Conservation (phyloP, 1,140 invertebrate species). For the Nylanderia fulva region DNA sequence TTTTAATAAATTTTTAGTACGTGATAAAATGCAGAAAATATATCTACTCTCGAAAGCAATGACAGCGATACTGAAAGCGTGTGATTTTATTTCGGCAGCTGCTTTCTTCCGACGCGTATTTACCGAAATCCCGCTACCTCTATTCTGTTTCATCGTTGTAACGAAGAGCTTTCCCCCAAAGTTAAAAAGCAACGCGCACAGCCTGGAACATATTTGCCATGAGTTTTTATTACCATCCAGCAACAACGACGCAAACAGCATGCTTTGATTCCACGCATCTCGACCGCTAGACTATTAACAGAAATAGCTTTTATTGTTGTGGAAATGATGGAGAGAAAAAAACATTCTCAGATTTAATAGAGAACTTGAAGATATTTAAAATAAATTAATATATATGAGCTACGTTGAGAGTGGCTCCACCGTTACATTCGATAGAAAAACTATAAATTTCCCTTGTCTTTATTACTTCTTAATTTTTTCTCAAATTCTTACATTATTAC, state of each 20-base stretch:
- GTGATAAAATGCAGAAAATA: neutral
- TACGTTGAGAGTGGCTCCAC: neutral
- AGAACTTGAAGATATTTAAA: neutral
- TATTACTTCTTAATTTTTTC: neutral
- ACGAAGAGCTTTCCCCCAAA: constrained; percentile 40
- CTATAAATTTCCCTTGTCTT: no score
- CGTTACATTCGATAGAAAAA: neutral
- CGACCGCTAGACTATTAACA: neutral
- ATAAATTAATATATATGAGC: no score
- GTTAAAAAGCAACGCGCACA: constrained; percentile 32
- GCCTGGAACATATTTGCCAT: constrained; percentile 43
- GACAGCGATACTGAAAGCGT: constrained; percentile 2
- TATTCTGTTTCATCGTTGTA: constrained; percentile 33
- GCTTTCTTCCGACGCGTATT: constrained; percentile 19
- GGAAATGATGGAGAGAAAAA: constrained; percentile 5
- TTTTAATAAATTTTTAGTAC: neutral
- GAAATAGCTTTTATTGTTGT: constrained; percentile 17
- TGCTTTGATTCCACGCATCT: constrained; percentile 29
- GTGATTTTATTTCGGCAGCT: constrained; percentile 32
- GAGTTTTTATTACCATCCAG: constrained; percentile 44
- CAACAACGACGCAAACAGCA: constrained; percentile 10
- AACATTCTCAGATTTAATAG: neutral
- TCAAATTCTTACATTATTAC: neutral
- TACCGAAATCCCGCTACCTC: constrained; percentile 34
- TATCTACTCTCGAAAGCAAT: neutral